Percentiles rank a stretch among this genome's conserved stretches.
Evolutionary conservation across 1,140 invertebrate species (phyloP).

Genomic region (Episyrphus balteatus): DNA sequence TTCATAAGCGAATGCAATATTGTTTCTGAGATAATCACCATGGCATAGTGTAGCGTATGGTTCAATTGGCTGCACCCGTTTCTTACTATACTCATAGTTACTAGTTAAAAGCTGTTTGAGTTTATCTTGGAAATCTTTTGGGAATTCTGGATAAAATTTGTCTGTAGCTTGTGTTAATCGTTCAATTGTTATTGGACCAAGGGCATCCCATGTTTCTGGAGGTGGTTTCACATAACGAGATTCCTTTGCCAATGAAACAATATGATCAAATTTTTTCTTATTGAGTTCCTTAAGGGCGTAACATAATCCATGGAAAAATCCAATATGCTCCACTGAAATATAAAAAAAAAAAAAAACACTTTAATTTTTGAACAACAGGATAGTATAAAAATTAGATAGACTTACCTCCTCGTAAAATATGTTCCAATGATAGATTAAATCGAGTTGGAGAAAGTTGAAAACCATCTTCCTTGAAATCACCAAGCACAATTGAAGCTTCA

Average conservation of each 20-base stretch:
- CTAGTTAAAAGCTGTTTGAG: constrained; percentile 9
- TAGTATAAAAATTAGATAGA: no score
- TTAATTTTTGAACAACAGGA: no score
- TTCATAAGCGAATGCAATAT: constrained; percentile 22
- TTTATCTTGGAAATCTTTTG: constrained; percentile 16
- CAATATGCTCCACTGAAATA: constrained; percentile 18
- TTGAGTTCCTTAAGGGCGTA: constrained; percentile 22
- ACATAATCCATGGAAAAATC: constrained; percentile 24
- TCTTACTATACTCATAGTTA: constrained; percentile 9
- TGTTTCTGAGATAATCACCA: constrained; percentile 32
- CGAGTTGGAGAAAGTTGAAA: no score
- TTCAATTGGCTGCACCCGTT: constrained; percentile 19
- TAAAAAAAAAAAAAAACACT: neutral
- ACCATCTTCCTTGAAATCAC: no score
- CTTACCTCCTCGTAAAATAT: no score
- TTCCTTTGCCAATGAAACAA: constrained; percentile 14
- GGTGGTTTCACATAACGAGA: constrained; percentile 12
- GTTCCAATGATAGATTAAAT: no score
- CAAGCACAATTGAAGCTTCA: no score
- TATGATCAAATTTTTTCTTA: constrained; percentile 10
- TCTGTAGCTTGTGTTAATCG: constrained; percentile 6
- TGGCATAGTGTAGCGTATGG: constrained; percentile 28
- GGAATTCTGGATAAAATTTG: constrained; percentile 16
- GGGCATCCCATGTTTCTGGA: constrained; percentile 6
- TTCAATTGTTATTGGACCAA: constrained; percentile 2